Conservation (phyloP, 2,113 vertebrate species). For the Myanophis thanlyinensis region DNA sequence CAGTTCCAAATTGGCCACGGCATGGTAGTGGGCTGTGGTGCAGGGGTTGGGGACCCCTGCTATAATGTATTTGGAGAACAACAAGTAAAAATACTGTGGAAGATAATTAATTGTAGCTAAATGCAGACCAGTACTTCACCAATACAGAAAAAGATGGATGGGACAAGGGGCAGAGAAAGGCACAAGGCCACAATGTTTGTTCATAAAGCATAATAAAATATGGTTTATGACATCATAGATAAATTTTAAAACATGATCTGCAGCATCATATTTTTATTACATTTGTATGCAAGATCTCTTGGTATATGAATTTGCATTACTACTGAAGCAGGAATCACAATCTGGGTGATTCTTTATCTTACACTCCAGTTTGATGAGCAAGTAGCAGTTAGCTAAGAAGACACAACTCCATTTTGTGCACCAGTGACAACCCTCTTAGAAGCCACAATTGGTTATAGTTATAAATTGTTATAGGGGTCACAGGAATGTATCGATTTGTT, state of each 20-base stretch:
- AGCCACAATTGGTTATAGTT: too few species aligned
- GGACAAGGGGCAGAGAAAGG: not conserved
- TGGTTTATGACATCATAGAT: not conserved
- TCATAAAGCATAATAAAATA: not conserved
- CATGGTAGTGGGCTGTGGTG: rapidly evolving
- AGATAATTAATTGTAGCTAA: not conserved
- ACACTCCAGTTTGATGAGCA: too few species aligned
- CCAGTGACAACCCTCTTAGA: not conserved
- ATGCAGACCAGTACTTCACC: not conserved
- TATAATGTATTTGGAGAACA: not conserved
- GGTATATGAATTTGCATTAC: not conserved
- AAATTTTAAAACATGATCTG: not conserved
- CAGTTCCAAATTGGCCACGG: too few species aligned
- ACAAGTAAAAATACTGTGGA: not conserved
- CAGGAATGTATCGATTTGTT: not conserved
- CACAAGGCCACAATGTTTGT: not conserved
- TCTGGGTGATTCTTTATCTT: too few species aligned
- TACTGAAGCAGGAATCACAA: not conserved
- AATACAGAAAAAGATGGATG: too few species aligned
- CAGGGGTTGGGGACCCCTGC: too few species aligned
- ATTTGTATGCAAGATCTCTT: not conserved
- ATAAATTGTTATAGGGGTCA: not conserved
- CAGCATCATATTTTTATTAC: not conserved
- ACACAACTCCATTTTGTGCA: too few species aligned
- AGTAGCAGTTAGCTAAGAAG: too few species aligned